These are phyloP conservation scores for Orius laevigatus DNA, from an alignment of 1,140 invertebrate species.

Conservation along the genomic window DNA sequence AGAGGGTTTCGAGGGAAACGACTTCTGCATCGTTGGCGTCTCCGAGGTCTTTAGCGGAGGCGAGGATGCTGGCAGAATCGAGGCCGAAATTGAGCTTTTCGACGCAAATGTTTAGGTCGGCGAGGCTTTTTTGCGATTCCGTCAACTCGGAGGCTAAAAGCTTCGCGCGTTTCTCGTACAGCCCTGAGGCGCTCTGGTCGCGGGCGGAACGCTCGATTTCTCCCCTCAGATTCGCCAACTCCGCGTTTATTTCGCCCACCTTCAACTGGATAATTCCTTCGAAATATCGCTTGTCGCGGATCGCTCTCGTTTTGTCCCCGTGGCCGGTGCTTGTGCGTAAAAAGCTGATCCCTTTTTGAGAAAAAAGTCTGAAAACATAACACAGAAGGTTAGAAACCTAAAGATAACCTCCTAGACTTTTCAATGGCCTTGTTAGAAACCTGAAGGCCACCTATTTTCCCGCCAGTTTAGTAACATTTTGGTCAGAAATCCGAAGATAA, in stretches of 20 bases:
- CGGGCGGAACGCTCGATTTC: conserved; percentile 51
- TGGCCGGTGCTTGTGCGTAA: conserved; percentile 49
- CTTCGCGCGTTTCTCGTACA: conserved; percentile 58
- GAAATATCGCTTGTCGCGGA: conserved; percentile 73
- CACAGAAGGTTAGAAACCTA: no score
- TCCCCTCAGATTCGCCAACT: conserved; percentile 45
- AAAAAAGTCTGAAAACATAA: no score
- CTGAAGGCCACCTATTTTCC: no score
- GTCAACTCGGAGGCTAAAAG: conserved; percentile 49
- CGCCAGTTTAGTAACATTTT: no score
- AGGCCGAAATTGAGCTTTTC: conserved; percentile 49
- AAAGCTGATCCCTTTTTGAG: conserved; percentile 57
- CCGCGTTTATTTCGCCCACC: conserved; percentile 54
- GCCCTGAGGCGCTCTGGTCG: conserved; percentile 54
- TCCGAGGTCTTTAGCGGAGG: conserved; percentile 39
- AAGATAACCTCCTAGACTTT: no score
- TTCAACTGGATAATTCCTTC: conserved; percentile 60
- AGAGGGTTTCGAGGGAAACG: conserved; percentile 43
- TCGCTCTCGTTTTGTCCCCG: conserved; percentile 38
- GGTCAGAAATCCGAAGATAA: no score
- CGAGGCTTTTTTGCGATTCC: conserved; percentile 55
- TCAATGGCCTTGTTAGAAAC: no score
- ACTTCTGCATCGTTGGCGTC: conserved; percentile 40
- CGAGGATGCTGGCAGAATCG: conserved; percentile 41
- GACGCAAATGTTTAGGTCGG: conserved; percentile 59